A percentile compares a stretch with the other conserved stretches of the same genome.
phyloP scores from a whole-genome alignment of 1,140 invertebrate species.

The Dolichoris vasculosae region DNA sequence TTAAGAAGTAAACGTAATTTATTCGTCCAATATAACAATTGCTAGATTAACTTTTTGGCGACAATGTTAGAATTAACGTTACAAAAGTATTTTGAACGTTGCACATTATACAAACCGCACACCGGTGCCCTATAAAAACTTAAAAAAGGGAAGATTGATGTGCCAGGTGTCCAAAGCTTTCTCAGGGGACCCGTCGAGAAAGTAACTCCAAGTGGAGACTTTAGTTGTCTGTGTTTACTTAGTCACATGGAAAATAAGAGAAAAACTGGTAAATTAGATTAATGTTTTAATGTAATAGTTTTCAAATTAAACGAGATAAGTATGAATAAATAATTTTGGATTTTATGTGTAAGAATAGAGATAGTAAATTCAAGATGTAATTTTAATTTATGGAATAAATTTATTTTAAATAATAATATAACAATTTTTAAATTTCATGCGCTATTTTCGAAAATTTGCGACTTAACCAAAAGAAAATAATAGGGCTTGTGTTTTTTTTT shows the following conservation, averaged over 20 bases:
- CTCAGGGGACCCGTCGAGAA: not conserved
- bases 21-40: not conserved
- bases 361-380: too few relatives aligned
- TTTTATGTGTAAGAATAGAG: too few relatives aligned
- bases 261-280: not conserved
- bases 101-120: slow-evolving; percentile 8
- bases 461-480: too few relatives aligned
- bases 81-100: not conserved
- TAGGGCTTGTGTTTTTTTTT: not conserved
- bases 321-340: not conserved
- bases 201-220: slow-evolving; percentile 15
- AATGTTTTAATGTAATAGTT: not conserved
- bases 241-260: not conserved
- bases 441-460: too few relatives aligned
- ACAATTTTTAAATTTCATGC: too few relatives aligned
- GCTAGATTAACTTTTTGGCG: not conserved
- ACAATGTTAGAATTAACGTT: not conserved
- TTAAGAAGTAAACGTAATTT: not conserved
- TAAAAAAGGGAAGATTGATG: slow-evolving; percentile 49
- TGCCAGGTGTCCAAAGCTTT: not conserved
- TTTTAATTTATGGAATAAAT: too few relatives aligned
- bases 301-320: not conserved
- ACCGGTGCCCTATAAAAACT: slow-evolving; percentile 36
- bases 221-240: not conserved
- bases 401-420: too few relatives aligned